phyloP scores from a whole-genome alignment of 2,797 vertebrate species.

The Periparus ater region DNA sequence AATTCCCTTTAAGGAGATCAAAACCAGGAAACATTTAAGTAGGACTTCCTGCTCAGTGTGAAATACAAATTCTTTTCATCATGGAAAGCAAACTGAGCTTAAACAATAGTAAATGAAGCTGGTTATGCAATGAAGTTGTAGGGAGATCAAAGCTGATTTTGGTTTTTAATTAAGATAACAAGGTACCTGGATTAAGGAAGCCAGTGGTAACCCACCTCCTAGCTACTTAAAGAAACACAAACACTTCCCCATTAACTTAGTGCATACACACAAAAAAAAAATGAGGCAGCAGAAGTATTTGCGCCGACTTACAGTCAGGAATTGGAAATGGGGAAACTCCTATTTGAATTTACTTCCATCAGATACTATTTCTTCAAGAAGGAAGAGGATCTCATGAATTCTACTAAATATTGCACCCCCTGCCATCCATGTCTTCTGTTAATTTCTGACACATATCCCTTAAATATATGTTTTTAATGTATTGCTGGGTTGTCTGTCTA shows the following conservation, averaged over 20 bases:
- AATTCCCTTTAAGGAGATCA: slow-evolving; percentile 59
- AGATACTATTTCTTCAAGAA: background rate
- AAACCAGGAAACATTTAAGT: slow-evolving; percentile 67
- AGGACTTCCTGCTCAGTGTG: slow-evolving; percentile 69
- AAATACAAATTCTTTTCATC: slow-evolving; percentile 70
- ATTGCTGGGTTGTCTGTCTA: background rate
- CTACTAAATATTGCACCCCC: background rate
- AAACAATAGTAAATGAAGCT: slow-evolving; percentile 69
- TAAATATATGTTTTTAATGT: background rate
- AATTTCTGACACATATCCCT: background rate
- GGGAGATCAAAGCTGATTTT: slow-evolving; percentile 62
- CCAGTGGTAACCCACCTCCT: slow-evolving; percentile 24
- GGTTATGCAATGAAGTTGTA: slow-evolving; percentile 56
- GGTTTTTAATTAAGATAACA: slow-evolving; percentile 63
- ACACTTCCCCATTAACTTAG: slow-evolving; percentile 47
- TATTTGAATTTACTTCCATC: background rate
- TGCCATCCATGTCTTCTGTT: background rate
- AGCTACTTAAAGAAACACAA: slow-evolving; percentile 44
- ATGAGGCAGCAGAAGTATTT: background rate
- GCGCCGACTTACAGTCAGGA: background rate
- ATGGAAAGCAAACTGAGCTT: slow-evolving; percentile 58
- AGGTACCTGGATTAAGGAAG: slow-evolving; percentile 52
- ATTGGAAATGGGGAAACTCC: background rate
- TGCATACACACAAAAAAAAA: background rate
- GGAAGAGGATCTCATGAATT: background rate